Base-by-base conservation (phyloP, 2,888 invertebrate species). In the Hydraecia micacea region DNA sequence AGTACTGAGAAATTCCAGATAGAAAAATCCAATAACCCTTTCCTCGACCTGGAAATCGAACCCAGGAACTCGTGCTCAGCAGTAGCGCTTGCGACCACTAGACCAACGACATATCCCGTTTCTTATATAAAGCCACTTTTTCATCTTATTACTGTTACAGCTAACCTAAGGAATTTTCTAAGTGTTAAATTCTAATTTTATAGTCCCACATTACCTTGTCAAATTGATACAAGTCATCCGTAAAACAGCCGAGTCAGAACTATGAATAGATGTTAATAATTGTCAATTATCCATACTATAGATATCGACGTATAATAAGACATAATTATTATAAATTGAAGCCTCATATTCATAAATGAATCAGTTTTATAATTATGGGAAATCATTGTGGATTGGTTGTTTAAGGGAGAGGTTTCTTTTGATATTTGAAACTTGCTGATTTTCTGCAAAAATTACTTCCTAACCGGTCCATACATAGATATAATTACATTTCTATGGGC, bases 211-310 rank as follows among this genome's bases (percentile, higher is more conserved):
- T 86, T 84, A 74, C 2, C 18, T 13, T 62, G 73, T 86, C 84
- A 79, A 66, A 62, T 69, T 60, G 11, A n/a, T 74, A 72, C 84
- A 52, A 86, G 87, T 85, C 87, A 86, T 76, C 36, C 46, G 28
- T 55, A 55, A 69, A 88, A 88, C 52, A 72, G 80, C 73, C 74
- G 42, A 85, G 85, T 88, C 89, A 87, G 77, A 25, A 67, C 73
- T 78, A 58, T 78, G 79, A 85, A 88, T 82, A 70, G 74, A 9
- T 49, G 49, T 77, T 78, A 83, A 81, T 86, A 83, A 87, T 86
- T 89, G 86, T 79, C 84, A 89, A 89, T 89, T 88, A 89, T 69
- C 36, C 28, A 6, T 21, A 77, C 21, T 32, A 77, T 80, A 39
- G 75, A 81, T 82, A 60, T 39, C 25, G 65, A 63, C 32, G 58